A percentile compares a stretch with the other conserved stretches of the same genome.
Evolutionary conservation across 2,888 invertebrate species (phyloP).

Genomic region (Aethes cnicana): DNA sequence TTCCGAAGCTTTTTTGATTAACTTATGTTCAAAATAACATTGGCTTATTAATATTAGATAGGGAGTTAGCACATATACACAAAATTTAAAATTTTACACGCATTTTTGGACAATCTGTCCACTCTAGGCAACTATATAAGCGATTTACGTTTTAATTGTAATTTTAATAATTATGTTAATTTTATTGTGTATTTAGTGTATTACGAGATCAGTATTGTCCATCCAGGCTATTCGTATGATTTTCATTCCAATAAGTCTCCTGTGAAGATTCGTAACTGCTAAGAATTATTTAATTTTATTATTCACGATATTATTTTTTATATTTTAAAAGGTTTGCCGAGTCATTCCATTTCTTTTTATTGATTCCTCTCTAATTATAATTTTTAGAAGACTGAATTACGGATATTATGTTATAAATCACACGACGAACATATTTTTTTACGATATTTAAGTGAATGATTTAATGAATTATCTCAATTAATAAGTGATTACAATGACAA

Average conservation of each 20-base stretch:
- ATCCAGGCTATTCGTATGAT: conserved; percentile 23
- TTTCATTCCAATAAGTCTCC: conserved; percentile 17
- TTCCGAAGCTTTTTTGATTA: conserved; percentile 1
- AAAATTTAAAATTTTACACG: conserved; percentile 16
- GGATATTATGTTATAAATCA: conserved; percentile 36
- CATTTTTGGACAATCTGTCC: neutral
- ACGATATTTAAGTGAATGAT: conserved; percentile 39
- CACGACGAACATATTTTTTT: conserved; percentile 31
- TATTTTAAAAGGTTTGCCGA: conserved; percentile 29
- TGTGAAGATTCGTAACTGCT: conserved; percentile 10
- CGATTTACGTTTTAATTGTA: conserved; percentile 1
- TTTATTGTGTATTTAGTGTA: conserved; percentile 1
- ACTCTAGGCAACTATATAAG: no score
- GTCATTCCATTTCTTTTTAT: conserved; percentile 30
- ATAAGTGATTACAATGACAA: conserved; percentile 39
- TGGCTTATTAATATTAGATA: conserved; percentile 18
- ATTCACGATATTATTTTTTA: conserved; percentile 31
- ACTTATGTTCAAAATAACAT: neutral
- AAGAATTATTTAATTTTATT: conserved; percentile 19
- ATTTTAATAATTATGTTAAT: conserved; percentile 12
- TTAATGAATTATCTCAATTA: conserved; percentile 38
- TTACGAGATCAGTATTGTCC: conserved; percentile 14
- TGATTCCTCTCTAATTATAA: conserved; percentile 35
- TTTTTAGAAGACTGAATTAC: conserved; percentile 48
- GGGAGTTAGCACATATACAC: conserved; percentile 27